Evolutionary conservation across 2,113 vertebrate species (phyloP).

Genomic region (Neogale vison): DNA sequence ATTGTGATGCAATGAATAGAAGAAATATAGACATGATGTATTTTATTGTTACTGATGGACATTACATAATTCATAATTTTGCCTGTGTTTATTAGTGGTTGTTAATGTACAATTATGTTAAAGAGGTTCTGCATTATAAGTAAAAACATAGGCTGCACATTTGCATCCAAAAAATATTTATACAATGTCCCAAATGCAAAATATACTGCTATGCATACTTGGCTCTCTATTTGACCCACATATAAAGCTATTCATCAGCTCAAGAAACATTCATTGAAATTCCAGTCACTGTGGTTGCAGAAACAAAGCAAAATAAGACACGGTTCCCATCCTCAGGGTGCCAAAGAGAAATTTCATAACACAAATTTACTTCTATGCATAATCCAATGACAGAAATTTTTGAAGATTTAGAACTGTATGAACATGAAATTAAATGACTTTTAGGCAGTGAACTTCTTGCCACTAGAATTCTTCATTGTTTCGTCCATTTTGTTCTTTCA

Average conservation of each 20-base stretch:
- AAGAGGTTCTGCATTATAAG: not conserved
- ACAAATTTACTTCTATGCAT: not conserved
- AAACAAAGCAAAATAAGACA: not conserved
- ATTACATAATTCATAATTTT: not conserved
- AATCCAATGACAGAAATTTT: not conserved
- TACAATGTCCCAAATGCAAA: not conserved
- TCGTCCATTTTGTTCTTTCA: not conserved
- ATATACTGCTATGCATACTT: not conserved
- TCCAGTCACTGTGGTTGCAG: not conserved
- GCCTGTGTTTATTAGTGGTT: not conserved
- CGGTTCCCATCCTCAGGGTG: not conserved
- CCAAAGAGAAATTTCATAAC: not conserved
- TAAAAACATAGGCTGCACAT: not conserved
- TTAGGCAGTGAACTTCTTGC: not conserved
- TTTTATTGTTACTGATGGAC: not conserved
- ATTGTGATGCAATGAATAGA: not conserved
- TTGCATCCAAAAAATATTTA: not conserved
- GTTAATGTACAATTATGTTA: not conserved
- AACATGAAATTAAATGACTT: not conserved
- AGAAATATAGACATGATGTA: not conserved
- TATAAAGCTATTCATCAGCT: not conserved
- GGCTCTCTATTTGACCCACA: not conserved
- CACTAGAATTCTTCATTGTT: not conserved
- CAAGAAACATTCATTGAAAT: not conserved
- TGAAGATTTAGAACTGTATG: not conserved